These are phyloP conservation scores for Leptatherina wallacei DNA, from an alignment of 2,797 vertebrate species.

Conservation along the genomic window DNA sequence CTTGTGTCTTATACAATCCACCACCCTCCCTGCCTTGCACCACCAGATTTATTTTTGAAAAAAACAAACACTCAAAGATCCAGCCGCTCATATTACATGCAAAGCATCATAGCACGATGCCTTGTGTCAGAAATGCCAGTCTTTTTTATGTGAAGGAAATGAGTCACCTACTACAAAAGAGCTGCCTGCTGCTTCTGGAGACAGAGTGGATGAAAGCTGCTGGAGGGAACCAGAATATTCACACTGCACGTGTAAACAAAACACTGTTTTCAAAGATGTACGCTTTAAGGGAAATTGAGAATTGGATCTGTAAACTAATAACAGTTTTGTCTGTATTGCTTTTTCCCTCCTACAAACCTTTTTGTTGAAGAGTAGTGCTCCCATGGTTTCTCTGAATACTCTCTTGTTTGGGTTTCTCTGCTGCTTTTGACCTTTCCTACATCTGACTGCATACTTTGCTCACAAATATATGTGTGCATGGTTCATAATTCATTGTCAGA, in stretches of 20 bases:
- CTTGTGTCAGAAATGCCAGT: background rate
- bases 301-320: background rate
- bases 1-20: too few species aligned
- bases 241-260: constrained; percentile 1
- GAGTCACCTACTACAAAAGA: background rate
- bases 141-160: background rate
- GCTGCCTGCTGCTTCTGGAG: background rate
- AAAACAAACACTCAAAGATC: background rate
- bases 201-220: background rate
- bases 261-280: constrained; percentile 4
- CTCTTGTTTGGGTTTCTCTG: background rate
- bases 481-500: constrained; percentile 19
- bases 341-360: background rate
- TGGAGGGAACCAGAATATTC: background rate
- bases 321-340: background rate
- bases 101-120: background rate
- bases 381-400: background rate
- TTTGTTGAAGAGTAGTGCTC: constrained; percentile 4
- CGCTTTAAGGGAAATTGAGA: background rate
- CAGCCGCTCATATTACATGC: background rate
- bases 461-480: constrained; percentile 7
- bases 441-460: constrained; percentile 24
- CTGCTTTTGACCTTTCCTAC: constrained; percentile 10
- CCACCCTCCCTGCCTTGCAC: background rate
- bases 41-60: background rate